Percentiles rank a stretch among this genome's conserved stretches.
phyloP scores from a whole-genome alignment of 2,888 invertebrate species.

The Nomada flava region DNA sequence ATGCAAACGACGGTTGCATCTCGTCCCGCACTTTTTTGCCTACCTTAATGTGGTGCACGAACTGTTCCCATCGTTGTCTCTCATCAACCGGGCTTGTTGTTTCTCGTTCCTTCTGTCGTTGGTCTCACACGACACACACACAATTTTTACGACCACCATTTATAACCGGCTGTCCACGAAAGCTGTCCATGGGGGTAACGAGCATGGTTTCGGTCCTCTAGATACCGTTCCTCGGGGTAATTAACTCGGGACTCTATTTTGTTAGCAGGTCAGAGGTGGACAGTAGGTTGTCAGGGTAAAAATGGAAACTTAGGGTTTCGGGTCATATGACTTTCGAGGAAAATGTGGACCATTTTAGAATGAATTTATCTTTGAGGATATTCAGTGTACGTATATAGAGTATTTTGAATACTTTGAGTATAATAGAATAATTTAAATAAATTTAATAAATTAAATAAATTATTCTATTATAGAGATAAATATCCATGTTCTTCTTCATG shows the following conservation, averaged over 20 bases:
- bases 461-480: too few species aligned
- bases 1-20: conserved; percentile 27
- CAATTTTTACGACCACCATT: conserved; percentile 52
- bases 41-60: conserved; percentile 44
- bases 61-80: conserved; percentile 48
- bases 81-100: conserved; percentile 45
- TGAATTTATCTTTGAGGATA: too few species aligned
- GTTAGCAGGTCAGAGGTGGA: not conserved
- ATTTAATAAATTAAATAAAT: too few species aligned
- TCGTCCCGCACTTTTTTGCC: conserved; percentile 47
- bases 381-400: too few species aligned
- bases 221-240: conserved; percentile 27
- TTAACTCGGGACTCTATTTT: conserved; percentile 24
- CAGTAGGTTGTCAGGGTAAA: not conserved
- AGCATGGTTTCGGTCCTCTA: conserved; percentile 27
- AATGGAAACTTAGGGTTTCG: not conserved
- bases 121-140: conserved; percentile 41
- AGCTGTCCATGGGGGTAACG: conserved; percentile 22
- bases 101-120: conserved; percentile 41
- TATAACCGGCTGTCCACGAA: conserved; percentile 46
- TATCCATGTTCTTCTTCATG: too few species aligned
- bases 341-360: too few species aligned
- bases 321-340: too few species aligned
- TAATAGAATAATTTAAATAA: too few species aligned
- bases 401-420: too few species aligned